Evolutionary conservation across 2,797 vertebrate species (phyloP), one percentile per base, ranked within the genome.

Genomic region (Podarcis lilfordi): DNA sequence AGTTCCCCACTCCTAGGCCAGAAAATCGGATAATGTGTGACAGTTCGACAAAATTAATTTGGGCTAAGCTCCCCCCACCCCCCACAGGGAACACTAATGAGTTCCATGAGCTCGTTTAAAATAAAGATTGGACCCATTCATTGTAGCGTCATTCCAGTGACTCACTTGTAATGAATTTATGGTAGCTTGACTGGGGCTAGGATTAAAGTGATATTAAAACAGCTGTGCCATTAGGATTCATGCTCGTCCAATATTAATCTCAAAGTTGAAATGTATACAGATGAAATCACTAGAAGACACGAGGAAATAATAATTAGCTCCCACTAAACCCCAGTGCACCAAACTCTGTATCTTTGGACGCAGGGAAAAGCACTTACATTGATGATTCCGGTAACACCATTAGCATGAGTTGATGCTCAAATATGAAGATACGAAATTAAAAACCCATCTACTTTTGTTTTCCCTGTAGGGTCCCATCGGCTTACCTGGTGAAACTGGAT

Each of bases 401-500:
- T 61, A 35, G 8, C 66, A 23, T 45, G n/a, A 35, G 17, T 35
- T 80, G 79, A 68, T 68, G 61, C 59, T 43, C 80, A 82, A 40
- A 68, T 68, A 82, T 43, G 40, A 50, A 23, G 29, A 50, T 74
- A 74, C 8, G 72, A 21, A 74, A 21, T 35, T 13, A 40, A 66
- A 82, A 2, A 80, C 37, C 71, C 66, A 32, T 10, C 21, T 81
- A 27, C 8, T 37, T 88, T 90, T 13, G 27, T 85, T 86, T 89
- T 88, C 55, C 91, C 43, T 92, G 66, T 95, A 99, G 98, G 98
- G 98, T 93, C 96, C 97, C 82, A 64, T 94, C 55, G 98, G 98
- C 81, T 96, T 98, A 95, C 97, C 97, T 87, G 98, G 98, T 94
- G 97, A 98, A 92, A 93, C 94, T 92, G 98, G 98, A 23, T 94